Evolutionary conservation across 1,140 invertebrate species (phyloP), one percentile per base, ranked within the genome.

Genomic region (Aphelinus atriplicis): DNA sequence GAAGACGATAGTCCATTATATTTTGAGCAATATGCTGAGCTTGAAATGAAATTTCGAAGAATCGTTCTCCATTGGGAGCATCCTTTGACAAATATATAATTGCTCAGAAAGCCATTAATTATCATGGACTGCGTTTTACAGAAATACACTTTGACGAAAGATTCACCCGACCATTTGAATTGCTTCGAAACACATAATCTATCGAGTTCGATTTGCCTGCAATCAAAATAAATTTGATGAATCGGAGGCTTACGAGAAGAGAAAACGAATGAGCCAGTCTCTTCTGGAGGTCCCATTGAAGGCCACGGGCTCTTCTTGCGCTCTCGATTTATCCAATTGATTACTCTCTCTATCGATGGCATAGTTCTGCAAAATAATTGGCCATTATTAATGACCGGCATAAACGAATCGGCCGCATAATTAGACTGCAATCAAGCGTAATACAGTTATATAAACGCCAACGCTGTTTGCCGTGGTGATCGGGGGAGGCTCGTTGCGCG

Each of bases 201-300:
- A 26, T 26, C 26, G 26, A 26, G 26, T 26, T 26, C 26, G 26
- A 26, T 26, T 26, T 26, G 0, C 26, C 26, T 26, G 26, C 26
- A 26, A 26, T 26, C 58, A 10, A 61, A 60, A 47, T 67, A 60
- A 51, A 53, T 73, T 63, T 73, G 71, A 73, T 73, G 67, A 61
- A 48, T 47, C 56, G 64, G 63, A 67, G 71, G 42, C 64, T 61
- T 45, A 45, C 60, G 62, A 64, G 2, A 64, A 10, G 46, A 64
- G 9, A 48, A 64, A 64, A 2, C 62, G 62, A 3, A 64, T n/a
- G 9, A 64, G 46, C 62, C 62, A 64, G 26, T 64, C 62, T n/a
- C n/a, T 26, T 1, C 26, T 26, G 47, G 47, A 64, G 4, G 42
- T 43, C 48, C 10, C 46, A 42, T 56, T 69, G 10, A 56, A 67